Evolutionary conservation across 2,888 invertebrate genomes (phyloP).

Genomic region (Agrochola lychnidis): DNA sequence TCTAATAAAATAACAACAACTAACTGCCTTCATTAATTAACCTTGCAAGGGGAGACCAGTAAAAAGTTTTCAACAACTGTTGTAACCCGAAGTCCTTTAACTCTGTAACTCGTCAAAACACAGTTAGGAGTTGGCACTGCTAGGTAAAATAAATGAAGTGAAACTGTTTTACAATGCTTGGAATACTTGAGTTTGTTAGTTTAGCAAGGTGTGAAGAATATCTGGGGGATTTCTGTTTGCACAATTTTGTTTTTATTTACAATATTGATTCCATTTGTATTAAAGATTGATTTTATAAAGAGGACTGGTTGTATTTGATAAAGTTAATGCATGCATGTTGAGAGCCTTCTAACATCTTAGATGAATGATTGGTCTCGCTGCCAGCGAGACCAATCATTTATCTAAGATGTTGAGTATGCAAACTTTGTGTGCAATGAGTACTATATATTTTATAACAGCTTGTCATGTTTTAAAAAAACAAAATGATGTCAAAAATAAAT

Average conservation of each 20-base stretch:
- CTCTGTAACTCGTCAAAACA: slow-evolving; percentile 24
- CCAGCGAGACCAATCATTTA: no score
- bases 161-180: slow-evolving; percentile 19
- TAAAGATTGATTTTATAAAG: background rate
- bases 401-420: no score
- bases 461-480: no score
- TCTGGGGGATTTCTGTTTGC: background rate
- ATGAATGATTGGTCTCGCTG: no score
- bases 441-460: no score
- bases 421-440: no score
- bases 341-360: no score
- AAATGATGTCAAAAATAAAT: no score
- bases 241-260: background rate
- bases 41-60: background rate
- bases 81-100: background rate
- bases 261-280: background rate
- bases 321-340: no score
- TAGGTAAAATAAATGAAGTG: slow-evolving; percentile 25
- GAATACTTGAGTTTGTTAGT: background rate
- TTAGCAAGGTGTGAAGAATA: background rate
- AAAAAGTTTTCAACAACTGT: slow-evolving; percentile 14
- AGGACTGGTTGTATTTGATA: background rate
- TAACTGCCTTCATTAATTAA: background rate
- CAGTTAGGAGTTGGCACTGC: slow-evolving; percentile 14
- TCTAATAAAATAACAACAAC: background rate